Evolutionary conservation across 2,113 vertebrate genomes (phyloP).

Genomic region (Triplophysa siluroides): DNA sequence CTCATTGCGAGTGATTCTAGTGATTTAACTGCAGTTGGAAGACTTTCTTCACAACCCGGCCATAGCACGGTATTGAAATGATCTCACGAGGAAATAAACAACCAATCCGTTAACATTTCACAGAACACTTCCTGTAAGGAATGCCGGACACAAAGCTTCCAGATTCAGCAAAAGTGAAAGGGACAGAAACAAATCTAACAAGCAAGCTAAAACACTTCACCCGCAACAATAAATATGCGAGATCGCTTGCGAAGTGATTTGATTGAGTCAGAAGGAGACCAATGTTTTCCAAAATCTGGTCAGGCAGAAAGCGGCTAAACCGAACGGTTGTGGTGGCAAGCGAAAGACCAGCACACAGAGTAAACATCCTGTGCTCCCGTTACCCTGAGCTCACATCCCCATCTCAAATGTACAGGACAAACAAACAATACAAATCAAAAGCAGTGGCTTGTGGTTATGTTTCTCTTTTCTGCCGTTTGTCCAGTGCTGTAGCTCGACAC

Average conservation of each 20-base stretch:
- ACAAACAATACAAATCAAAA: conserved; percentile 36
- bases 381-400: conserved; percentile 14
- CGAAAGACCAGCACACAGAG: conserved; percentile 52
- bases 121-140: neutral
- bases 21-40: neutral
- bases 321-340: conserved; percentile 17
- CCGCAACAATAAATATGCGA: conserved; percentile 8
- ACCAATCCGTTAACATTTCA: conserved; percentile 1
- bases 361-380: conserved; percentile 65
- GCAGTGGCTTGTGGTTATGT: conserved; percentile 5
- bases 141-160: neutral
- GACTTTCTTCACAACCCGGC: neutral
- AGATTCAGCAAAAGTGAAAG: neutral
- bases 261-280: neutral
- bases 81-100: neutral
- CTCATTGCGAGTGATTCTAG: conserved; percentile 3
- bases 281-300: neutral
- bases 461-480: conserved; percentile 38
- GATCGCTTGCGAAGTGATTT: conserved; percentile 2
- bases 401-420: conserved; percentile 27
- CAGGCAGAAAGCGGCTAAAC: conserved; percentile 40
- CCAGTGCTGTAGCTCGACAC: neutral
- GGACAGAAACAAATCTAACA: neutral
- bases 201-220: conserved; percentile 1
- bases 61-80: neutral